Base-by-base conservation (phyloP, 2,888 invertebrate species). In the Synanthedon andrenaeformis region DNA sequence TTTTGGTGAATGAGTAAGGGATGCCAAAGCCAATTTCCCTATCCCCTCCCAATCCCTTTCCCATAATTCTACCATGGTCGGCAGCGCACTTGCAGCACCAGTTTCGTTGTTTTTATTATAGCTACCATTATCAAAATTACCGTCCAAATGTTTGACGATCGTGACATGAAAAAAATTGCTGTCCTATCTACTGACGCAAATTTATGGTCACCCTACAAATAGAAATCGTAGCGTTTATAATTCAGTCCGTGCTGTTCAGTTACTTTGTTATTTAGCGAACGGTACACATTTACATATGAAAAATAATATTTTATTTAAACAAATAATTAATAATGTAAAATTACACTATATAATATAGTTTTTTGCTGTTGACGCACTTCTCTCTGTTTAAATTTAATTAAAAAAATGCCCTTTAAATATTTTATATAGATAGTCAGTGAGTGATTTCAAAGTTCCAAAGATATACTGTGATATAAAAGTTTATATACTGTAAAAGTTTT, bases 221-320 rank as follows among this genome's bases (percentile, higher is more conserved):
- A 75, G 76, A 76, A 77, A 76, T 66, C 70, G 61, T 62, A 57
- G 66, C 60, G 65, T 65, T 66, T 62, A 23, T 23, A 61, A 63
- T 59, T 35, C 35, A 35, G 35, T 35, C 35, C 45, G 14, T 13
- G 14, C 45, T 45, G 13, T 45, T n/a, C 11, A 42, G 42, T 42
- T 45, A 45, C 13, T 45, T 13, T 14, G 13, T 45, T 45, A 45
- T 13, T n/a, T n/a, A 45, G 12, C 45, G 12, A 45, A 45, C 45
- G 6, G 14, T 14, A 14, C 11, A 12, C 14, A n/a, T n/a, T 45
- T 45, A 45, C 45, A 45, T 45, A 13, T 14, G 45, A 6, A 45
- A 45, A 35, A 45, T 8, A 4, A 3, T 8, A 13, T n/a, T 14
- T 45, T n/a, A 45, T 13, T 4, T 45, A 13, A 45, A 45, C 5